Percentiles rank a stretch among this genome's conserved stretches.
Conservation (phyloP, 2,113 vertebrate genomes). For the Pterocles gutturalis region DNA sequence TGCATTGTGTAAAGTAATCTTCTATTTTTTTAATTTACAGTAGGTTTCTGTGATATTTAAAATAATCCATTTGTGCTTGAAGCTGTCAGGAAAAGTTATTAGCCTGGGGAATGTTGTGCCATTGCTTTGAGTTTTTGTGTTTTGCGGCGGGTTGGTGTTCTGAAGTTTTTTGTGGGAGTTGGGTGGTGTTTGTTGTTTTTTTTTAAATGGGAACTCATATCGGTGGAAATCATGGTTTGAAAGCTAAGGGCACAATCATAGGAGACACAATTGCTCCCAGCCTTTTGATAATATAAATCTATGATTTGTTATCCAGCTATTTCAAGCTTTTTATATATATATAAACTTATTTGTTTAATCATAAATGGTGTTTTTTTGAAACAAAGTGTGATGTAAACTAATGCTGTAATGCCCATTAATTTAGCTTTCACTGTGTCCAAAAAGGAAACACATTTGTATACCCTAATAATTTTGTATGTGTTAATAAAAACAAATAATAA, state of each 20-base stretch:
- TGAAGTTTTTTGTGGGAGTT: not conserved
- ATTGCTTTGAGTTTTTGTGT: constrained; percentile 25
- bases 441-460: constrained; percentile 76
- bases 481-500: constrained; percentile 80
- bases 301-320: constrained; percentile 60
- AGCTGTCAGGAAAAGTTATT: constrained; percentile 20
- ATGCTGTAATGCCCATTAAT: constrained; percentile 65
- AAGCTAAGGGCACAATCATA: constrained; percentile 28
- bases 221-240: not conserved
- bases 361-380: constrained; percentile 54
- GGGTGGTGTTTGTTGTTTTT: not conserved
- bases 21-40: constrained; percentile 66
- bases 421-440: constrained; percentile 61
- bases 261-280: not conserved
- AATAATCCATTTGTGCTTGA: constrained; percentile 37
- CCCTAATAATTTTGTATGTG: constrained; percentile 79
- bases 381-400: constrained; percentile 58
- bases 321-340: constrained; percentile 26
- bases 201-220: not conserved
- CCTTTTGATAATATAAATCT: constrained; percentile 42
- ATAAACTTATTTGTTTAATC: constrained; percentile 59
- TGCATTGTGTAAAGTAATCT: constrained; percentile 53
- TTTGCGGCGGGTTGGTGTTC: not conserved
- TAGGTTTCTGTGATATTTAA: constrained; percentile 64
- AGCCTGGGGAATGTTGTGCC: not conserved